Percentiles rank a stretch among this genome's conserved stretches.
Evolutionary conservation across 37 sponge, comb jelly and placozoan species (phyloP).

Genomic region (Oopsacas minuta): DNA sequence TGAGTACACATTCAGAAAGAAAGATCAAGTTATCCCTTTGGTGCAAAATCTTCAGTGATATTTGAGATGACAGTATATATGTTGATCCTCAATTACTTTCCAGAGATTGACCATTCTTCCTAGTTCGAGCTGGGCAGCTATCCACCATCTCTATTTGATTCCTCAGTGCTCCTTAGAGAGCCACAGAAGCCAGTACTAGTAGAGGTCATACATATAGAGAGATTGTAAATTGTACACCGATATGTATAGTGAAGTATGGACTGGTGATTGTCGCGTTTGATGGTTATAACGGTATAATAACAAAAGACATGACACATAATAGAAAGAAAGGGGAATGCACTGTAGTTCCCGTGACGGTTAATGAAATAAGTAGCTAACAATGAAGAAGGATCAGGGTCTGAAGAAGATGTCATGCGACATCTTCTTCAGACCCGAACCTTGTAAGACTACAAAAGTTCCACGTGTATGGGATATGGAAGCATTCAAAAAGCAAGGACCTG

Average conservation of each 20-base stretch:
- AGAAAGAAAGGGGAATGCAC: conserved; percentile 18
- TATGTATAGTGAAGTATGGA: conserved; percentile 23
- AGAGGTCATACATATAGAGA: conserved; percentile 27
- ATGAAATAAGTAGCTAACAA: background rate
- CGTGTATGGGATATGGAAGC: background rate
- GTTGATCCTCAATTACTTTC: conserved; percentile 30
- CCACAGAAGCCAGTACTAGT: conserved; percentile 23
- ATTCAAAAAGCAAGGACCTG: conserved; percentile 10
- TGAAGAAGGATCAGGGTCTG: background rate
- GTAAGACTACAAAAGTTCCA: background rate
- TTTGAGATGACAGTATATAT: conserved; percentile 16
- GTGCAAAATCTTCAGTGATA: background rate
- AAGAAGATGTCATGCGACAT: conserved; percentile 4
- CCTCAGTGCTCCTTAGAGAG: conserved; percentile 21
- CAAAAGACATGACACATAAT: conserved; percentile 31
- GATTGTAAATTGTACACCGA: conserved; percentile 22
- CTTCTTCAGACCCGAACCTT: conserved; percentile 23
- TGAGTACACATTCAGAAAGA: conserved; percentile 30
- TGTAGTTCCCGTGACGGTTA: conserved; percentile 27
- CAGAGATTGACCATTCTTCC: conserved; percentile 24
- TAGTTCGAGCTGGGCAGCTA: conserved; percentile 29
- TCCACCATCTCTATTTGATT: conserved; percentile 30
- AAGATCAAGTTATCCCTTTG: conserved; percentile 19
- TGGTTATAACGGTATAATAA: conserved; percentile 29
- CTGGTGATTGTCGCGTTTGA: conserved; percentile 30